Evolutionary conservation across 2,888 invertebrate species (phyloP).

Genomic region (Heliconius ethilla): DNA sequence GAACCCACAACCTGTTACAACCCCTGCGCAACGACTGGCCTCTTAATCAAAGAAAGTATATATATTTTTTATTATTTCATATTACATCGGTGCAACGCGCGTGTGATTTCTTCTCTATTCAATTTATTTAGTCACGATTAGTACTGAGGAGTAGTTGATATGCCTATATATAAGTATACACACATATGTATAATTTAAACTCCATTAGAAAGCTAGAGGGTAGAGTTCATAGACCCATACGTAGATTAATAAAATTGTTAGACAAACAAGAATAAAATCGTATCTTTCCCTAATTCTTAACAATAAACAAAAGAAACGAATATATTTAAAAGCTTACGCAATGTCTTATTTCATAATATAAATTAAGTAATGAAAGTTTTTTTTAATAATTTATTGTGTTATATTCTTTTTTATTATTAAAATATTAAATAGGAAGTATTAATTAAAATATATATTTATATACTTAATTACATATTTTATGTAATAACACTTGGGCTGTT

Average conservation of each 20-base stretch:
- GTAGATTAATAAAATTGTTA: neutral
- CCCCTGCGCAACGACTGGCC: no score
- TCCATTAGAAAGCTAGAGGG: neutral
- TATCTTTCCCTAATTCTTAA: neutral
- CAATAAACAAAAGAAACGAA: neutral
- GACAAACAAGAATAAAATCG: neutral
- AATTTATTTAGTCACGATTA: neutral
- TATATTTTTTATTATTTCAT: no score
- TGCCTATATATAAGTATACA: neutral
- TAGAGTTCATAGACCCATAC: constrained; percentile 1
- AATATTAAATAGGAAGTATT: neutral
- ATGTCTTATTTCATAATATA: neutral
- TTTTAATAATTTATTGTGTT: neutral
- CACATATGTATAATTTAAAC: neutral
- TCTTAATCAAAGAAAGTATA: no score
- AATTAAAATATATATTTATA: neutral
- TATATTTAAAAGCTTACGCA: neutral
- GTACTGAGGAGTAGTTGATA: no score
- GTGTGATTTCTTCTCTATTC: no score
- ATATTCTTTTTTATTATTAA: neutral
- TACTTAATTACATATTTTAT: neutral
- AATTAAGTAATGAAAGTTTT: constrained; percentile 8
- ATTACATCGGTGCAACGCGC: no score
- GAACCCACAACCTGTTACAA: no score
- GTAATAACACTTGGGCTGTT: neutral